phyloP scores from a whole-genome alignment of 1,140 invertebrate genomes.

The Dysdera silvatica region DNA sequence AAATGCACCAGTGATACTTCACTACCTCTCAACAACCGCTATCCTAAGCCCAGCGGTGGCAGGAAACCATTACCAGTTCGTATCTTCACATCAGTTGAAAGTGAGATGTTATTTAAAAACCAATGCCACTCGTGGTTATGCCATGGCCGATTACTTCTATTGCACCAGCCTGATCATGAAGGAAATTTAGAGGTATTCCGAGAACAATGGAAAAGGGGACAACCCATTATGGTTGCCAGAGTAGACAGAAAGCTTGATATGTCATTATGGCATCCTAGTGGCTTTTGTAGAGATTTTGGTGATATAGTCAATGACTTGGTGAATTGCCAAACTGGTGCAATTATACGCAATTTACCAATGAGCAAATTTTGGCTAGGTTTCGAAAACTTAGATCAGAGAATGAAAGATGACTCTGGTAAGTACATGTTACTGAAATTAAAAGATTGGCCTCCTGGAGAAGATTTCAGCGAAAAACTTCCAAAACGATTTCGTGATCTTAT shows the following conservation, averaged over 20 bases:
- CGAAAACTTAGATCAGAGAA: slow-evolving; percentile 52
- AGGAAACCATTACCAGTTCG: slow-evolving; percentile 23
- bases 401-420: slow-evolving; percentile 65
- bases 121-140: slow-evolving; percentile 62
- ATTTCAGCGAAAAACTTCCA: slow-evolving; percentile 81
- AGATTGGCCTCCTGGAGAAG: slow-evolving; percentile 92
- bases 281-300: slow-evolving; percentile 60
- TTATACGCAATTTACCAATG: slow-evolving; percentile 80
- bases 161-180: slow-evolving; percentile 69
- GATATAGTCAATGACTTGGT: slow-evolving; percentile 80
- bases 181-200: slow-evolving; percentile 81
- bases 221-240: slow-evolving; percentile 84
- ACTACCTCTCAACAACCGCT: slow-evolving; percentile 1
- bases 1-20: too few species aligned
- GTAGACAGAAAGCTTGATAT: slow-evolving; percentile 67
- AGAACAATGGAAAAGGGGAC: slow-evolving; percentile 89
- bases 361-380: slow-evolving; percentile 95
- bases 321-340: slow-evolving; percentile 74
- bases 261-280: slow-evolving; percentile 80
- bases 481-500: slow-evolving; percentile 81
- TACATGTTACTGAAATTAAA: slow-evolving; percentile 90
- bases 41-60: slow-evolving; percentile 12
- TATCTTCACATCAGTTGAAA: slow-evolving; percentile 21
- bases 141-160: slow-evolving; percentile 75
- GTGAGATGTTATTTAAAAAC: slow-evolving; percentile 44